Evolutionary conservation across 2,113 vertebrate species (phyloP).

Genomic region (Tetraodon nigroviridis): DNA sequence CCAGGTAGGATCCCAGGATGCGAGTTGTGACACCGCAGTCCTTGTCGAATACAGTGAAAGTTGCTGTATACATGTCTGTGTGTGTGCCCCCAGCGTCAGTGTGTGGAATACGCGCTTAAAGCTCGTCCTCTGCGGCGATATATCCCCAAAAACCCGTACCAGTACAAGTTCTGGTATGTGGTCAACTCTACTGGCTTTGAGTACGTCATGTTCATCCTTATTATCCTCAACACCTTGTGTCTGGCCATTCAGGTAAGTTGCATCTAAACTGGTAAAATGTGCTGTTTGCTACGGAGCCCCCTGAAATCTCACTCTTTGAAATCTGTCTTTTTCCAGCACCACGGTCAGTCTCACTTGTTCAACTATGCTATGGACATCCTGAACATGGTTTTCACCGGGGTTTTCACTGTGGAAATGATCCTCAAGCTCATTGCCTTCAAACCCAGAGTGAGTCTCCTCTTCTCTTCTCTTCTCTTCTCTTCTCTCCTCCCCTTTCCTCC

Average conservation of each 20-base stretch:
- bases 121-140: constrained; percentile 93
- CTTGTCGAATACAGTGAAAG: background rate
- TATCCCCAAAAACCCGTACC: constrained; percentile 98
- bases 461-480: background rate
- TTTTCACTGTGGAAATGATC: constrained; percentile 98
- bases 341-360: constrained; percentile 92
- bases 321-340: constrained; percentile 77
- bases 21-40: background rate
- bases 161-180: constrained; percentile 99
- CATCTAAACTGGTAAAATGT: background rate
- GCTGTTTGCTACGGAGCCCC: too few relatives aligned
- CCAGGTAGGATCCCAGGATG: constrained; percentile 77
- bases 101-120: constrained; percentile 97
- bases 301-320: too few relatives aligned
- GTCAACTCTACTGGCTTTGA: constrained; percentile 98
- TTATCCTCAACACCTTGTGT: constrained; percentile 98
- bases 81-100: constrained; percentile 81
- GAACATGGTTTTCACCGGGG: constrained; percentile 99
- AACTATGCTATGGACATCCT: constrained; percentile 96
- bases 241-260: constrained; percentile 93
- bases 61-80: background rate
- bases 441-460: constrained; percentile 85
- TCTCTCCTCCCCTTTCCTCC: background rate
- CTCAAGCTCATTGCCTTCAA: constrained; percentile 97
- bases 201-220: constrained; percentile 99